A percentile compares a stretch with the other conserved stretches of the same genome.
phyloP scores from a whole-genome alignment of 2,113 vertebrate genomes.

The Urocitellus parryii region DNA sequence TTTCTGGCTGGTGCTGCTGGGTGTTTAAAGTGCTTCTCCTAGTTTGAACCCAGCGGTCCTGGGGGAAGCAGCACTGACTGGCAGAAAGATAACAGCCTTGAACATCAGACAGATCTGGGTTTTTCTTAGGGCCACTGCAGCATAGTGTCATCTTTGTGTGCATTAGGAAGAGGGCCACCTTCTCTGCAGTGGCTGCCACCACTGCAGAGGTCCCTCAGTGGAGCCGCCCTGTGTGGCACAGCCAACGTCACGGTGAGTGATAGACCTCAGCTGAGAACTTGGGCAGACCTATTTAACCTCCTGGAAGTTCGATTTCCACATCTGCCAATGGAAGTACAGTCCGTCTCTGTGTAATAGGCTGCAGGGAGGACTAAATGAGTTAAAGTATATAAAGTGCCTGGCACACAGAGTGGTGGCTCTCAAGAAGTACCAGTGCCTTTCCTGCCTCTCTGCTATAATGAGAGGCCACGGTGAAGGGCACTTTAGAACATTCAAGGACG shows the following conservation, averaged over 20 bases:
- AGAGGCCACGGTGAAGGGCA: neutral
- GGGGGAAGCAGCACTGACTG: neutral
- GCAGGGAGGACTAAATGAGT: neutral
- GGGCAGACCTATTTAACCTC: neutral
- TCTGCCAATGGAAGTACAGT: neutral
- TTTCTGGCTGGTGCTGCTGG: neutral
- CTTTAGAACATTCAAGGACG: neutral
- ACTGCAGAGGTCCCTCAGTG: neutral
- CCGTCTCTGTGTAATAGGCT: neutral
- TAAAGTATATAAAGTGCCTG: neutral
- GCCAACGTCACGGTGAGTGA: accelerated
- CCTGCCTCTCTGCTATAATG: neutral
- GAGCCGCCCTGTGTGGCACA: neutral
- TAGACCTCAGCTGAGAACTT: neutral
- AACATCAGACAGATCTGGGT: neutral
- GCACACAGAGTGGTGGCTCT: neutral
- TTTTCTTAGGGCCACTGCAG: neutral
- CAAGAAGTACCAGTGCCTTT: neutral
- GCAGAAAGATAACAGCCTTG: neutral
- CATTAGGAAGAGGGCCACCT: too few relatives aligned
- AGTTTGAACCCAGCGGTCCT: neutral
- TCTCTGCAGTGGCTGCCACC: neutral
- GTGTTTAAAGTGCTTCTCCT: neutral
- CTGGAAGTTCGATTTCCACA: neutral
- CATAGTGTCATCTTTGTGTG: neutral